phyloP scores from a whole-genome alignment of 2,797 vertebrate species.

The Dendrocincla fuliginosa region DNA sequence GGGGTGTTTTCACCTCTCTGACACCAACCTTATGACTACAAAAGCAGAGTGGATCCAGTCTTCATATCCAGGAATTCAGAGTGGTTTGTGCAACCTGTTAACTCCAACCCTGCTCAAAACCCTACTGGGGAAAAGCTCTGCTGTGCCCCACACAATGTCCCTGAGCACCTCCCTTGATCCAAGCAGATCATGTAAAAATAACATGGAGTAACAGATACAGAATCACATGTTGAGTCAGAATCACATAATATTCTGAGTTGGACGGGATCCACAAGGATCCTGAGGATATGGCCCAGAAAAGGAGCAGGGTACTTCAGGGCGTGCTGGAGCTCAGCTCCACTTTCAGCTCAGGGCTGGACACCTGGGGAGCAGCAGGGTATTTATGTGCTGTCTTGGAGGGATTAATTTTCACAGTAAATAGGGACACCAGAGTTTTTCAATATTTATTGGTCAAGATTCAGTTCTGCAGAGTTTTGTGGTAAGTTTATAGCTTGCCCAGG shows the following conservation, averaged over 20 bases:
- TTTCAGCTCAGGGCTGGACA: neutral
- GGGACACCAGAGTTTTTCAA: neutral
- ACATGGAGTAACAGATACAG: neutral
- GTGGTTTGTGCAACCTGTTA: neutral
- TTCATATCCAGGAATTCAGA: neutral
- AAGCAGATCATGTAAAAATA: neutral
- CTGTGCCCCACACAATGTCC: rapidly evolving
- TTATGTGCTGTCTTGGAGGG: neutral
- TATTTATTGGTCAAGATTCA: neutral
- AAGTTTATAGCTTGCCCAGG: constrained; percentile 9
- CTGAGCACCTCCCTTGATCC: neutral
- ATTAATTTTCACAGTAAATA: neutral
- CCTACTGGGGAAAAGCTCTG: neutral
- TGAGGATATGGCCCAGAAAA: neutral
- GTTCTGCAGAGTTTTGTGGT: neutral
- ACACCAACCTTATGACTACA: neutral
- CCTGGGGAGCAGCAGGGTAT: neutral
- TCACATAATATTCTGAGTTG: neutral
- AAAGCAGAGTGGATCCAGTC: rapidly evolving
- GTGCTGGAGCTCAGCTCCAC: neutral
- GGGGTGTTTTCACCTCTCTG: neutral
- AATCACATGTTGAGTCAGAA: neutral
- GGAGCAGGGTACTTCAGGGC: neutral
- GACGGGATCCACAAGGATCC: neutral
- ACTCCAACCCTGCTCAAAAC: neutral